phyloP scores from a whole-genome alignment of 2,797 vertebrate genomes.

The Periophthalmus magnuspinnatus region DNA sequence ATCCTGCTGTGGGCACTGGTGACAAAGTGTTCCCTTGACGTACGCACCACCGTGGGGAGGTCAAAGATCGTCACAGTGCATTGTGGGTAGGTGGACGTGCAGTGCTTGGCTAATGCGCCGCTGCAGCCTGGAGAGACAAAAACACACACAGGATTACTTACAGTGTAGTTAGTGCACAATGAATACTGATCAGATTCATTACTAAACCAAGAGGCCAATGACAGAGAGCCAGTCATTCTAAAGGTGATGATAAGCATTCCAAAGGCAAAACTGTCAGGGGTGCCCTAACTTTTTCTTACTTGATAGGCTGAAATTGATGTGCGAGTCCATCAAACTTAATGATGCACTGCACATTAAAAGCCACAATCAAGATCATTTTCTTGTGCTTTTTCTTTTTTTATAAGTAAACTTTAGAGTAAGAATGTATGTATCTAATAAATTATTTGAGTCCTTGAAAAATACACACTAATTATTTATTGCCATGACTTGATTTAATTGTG shows the following conservation, averaged over 20 bases:
- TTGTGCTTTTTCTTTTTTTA: too few species aligned
- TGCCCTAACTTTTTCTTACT: too few species aligned
- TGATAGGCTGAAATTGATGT: too few species aligned
- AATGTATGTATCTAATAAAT: neutral
- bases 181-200: constrained; percentile 40
- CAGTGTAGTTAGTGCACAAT: constrained; percentile 39
- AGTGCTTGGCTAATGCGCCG: constrained; percentile 85
- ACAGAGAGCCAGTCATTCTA: constrained; percentile 6
- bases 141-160: constrained; percentile 21
- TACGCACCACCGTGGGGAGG: constrained; percentile 81
- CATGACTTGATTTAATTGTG: constrained; percentile 47
- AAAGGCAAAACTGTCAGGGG: neutral
- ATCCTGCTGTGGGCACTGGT: constrained; percentile 62
- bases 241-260: neutral
- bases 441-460: constrained; percentile 19
- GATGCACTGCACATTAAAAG: too few species aligned
- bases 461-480: constrained; percentile 44
- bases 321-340: too few species aligned
- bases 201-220: constrained; percentile 37
- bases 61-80: constrained; percentile 85
- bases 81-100: constrained; percentile 78
- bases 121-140: constrained; percentile 80
- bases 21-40: constrained; percentile 76
- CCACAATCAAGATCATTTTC: too few species aligned
- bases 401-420: too few species aligned